phyloP scores from a whole-genome alignment of 2,797 vertebrate species.

The Limnodromus scolopaceus region DNA sequence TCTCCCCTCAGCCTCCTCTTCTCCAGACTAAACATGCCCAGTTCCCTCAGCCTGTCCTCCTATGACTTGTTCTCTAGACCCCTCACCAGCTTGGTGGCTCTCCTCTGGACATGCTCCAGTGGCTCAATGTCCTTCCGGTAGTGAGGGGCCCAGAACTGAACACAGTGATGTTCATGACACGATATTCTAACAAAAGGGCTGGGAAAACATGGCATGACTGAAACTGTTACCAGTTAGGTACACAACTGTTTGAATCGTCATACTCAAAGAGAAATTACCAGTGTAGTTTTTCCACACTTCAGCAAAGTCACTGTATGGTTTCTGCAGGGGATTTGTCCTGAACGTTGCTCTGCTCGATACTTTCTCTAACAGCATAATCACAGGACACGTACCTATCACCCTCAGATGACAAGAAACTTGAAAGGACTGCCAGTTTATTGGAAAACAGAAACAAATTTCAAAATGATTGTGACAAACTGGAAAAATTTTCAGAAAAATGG shows the following conservation, averaged over 20 bases:
- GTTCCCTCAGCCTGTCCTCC: too few relatives aligned
- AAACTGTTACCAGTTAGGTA: not conserved
- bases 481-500: not conserved
- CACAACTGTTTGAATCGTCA: not conserved
- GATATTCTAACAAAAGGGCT: not conserved
- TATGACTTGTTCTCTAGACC: too few relatives aligned
- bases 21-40: too few relatives aligned
- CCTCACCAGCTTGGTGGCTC: too few relatives aligned
- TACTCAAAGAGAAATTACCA: not conserved
- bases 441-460: not conserved
- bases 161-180: not conserved
- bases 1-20: too few relatives aligned
- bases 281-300: not conserved
- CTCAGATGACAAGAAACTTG: not conserved
- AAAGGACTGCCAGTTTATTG: not conserved
- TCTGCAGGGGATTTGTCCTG: not conserved
- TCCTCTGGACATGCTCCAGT: too few relatives aligned
- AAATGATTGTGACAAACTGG: not conserved
- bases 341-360: not conserved
- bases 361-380: not conserved
- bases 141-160: too few relatives aligned
- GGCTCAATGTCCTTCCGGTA: too few relatives aligned
- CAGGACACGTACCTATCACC: not conserved
- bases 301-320: not conserved
- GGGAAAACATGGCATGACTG: not conserved